Evolutionary conservation across 2,888 invertebrate species (phyloP), one percentile per base, ranked within the genome.

Genomic region (Fragum sueziense): DNA sequence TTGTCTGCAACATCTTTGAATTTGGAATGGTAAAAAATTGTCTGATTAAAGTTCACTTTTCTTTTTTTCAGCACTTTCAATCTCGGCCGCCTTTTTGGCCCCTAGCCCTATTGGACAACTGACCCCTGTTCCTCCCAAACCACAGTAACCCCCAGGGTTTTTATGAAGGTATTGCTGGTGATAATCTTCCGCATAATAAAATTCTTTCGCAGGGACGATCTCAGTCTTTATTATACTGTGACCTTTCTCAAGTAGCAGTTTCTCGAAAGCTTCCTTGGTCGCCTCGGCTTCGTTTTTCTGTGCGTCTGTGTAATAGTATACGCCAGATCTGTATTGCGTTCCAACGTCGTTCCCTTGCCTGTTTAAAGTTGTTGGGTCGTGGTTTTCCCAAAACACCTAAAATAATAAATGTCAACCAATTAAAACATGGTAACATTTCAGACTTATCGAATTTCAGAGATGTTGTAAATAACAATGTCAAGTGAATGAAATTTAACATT

Each of bases 161-260:
- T 93, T 93, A 79, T 91, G 88, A 71, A 93, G 85, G 80, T 93
- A 93, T 82, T 93, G 93, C 75, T 93, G 93, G 69, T 93, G 93
- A 74, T 92, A 91, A 75, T 93, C 92, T 57, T 93, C 93, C 11
- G 93, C 93, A 82, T 92, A 92, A 76, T 91, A 93, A 84, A 93
- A 93, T 54, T 90, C 89, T 14, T 80, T 33, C 0, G 88, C 92
- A 3, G 89, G 84, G 7, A 80, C 7, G 6, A 93, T 91, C 80
- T 93, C 92, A 3, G 93, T 93, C 0, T 90, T 91, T 31, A 93
- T 93, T 34, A 79, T 83, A 1, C 87, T 88, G 67, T 86, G 83
- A 3, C 89, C 90, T 70, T 87, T 88, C 37, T 88, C 81, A 0
- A 65, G 79, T 41, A 93, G 81, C 22, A 86, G 80, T 61, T 87